A percentile compares a stretch with the other conserved stretches of the same genome.
Conservation (phyloP, 2,888 invertebrate genomes). For the Drosophila paranaensis region DNA sequence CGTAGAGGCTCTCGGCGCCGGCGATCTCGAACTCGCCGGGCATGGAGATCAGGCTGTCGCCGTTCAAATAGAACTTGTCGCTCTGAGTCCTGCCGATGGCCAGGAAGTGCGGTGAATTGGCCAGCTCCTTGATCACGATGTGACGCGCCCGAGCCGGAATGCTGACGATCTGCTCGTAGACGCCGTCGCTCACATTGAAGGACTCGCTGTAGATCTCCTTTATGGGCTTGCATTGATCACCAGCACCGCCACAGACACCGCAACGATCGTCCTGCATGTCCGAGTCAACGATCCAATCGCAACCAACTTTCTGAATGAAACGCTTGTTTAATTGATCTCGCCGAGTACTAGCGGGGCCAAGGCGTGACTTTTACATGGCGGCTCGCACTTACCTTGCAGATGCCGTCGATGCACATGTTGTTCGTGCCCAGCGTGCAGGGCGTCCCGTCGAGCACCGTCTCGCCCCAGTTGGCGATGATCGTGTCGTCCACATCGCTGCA, state of each 20-base stretch:
- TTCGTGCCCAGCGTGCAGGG: constrained; percentile 92
- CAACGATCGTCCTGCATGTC: constrained; percentile 92
- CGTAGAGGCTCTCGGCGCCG: constrained; percentile 91
- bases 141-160: constrained; percentile 93
- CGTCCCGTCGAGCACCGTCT: constrained; percentile 93
- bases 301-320: constrained; percentile 92
- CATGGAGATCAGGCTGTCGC: constrained; percentile 89
- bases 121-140: constrained; percentile 91
- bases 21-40: constrained; percentile 94
- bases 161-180: constrained; percentile 86
- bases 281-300: constrained; percentile 95
- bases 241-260: constrained; percentile 94
- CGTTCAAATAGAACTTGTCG: constrained; percentile 91
- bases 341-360: not conserved
- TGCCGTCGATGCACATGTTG: constrained; percentile 93
- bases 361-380: not conserved
- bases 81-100: constrained; percentile 90
- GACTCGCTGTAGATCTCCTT: constrained; percentile 85
- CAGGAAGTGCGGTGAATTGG: constrained; percentile 91
- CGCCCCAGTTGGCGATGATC: constrained; percentile 90
- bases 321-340: constrained; percentile 68
- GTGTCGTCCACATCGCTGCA: constrained; percentile 92
- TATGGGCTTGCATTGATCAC: constrained; percentile 91
- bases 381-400: constrained; percentile 87
- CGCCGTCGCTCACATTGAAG: constrained; percentile 87